These are phyloP conservation scores for Xylota segnis DNA, from an alignment of 2,888 invertebrate species.

Conservation along the genomic window DNA sequence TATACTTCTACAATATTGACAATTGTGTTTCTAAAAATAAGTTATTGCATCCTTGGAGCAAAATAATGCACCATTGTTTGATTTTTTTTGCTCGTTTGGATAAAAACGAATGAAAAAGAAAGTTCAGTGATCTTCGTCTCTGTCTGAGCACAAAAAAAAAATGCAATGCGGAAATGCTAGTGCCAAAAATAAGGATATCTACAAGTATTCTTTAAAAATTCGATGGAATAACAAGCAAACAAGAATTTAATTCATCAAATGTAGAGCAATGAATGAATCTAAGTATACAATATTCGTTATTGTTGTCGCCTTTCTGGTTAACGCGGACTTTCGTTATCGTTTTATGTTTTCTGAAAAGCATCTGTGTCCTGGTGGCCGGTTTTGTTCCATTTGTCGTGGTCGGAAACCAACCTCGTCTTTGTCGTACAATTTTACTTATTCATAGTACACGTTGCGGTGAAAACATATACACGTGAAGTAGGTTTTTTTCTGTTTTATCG, in stretches of 20 bases:
- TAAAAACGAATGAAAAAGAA: conserved; percentile 9
- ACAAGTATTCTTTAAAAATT: conserved; percentile 12
- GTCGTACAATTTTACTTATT: conserved; percentile 47
- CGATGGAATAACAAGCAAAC: conserved; percentile 12
- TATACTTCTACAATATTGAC: conserved; percentile 7
- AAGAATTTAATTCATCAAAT: conserved; percentile 42
- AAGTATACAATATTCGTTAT: conserved; percentile 33
- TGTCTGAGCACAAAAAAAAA: conserved; percentile 7
- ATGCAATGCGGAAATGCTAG: conserved; percentile 38
- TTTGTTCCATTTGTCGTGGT: conserved; percentile 22
- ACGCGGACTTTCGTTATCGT: conserved; percentile 28
- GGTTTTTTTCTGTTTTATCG: neutral
- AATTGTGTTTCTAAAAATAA: conserved; percentile 48
- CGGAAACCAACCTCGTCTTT: conserved; percentile 45
- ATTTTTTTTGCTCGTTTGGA: neutral
- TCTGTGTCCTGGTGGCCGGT: conserved; percentile 43
- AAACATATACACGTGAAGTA: conserved; percentile 25
- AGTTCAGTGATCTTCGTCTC: conserved; percentile 17
- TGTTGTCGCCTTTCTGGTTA: conserved; percentile 31
- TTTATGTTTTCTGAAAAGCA: conserved; percentile 47
- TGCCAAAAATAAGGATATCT: conserved; percentile 34
- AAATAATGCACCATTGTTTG: conserved; percentile 38
- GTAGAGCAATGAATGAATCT: conserved; percentile 59
- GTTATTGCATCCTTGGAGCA: conserved; percentile 40
- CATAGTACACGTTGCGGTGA: conserved; percentile 39